phyloP scores from a whole-genome alignment of 2,113 vertebrate genomes.

The Chaenocephalus aceratus region DNA sequence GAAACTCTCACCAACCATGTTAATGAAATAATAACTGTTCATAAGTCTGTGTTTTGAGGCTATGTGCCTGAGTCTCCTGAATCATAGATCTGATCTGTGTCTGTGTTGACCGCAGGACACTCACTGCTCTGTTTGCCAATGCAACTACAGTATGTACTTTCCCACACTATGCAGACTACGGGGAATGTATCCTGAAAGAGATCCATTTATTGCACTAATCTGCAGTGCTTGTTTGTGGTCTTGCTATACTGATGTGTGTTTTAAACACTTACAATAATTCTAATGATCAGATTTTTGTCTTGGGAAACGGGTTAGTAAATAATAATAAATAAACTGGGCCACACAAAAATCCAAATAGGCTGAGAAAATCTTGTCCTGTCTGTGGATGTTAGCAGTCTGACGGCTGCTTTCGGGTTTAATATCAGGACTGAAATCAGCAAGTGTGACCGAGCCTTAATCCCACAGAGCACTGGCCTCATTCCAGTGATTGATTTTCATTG shows the following conservation, averaged over 20 bases:
- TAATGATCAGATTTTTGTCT: conserved; percentile 11
- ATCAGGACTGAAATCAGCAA: conserved; percentile 51
- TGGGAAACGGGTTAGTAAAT: neutral
- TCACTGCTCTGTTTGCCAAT: conserved; percentile 30
- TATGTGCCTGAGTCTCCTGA: neutral
- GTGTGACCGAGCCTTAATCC: conserved; percentile 62
- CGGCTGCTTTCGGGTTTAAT: conserved; percentile 29
- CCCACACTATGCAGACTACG: neutral
- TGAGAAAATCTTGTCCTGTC: neutral
- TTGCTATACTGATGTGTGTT: neutral
- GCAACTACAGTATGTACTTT: conserved; percentile 20
- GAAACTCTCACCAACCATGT: neutral
- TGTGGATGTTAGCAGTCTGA: neutral
- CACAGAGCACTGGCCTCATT: conserved; percentile 68
- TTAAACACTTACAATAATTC: neutral
- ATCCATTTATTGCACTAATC: conserved; percentile 22
- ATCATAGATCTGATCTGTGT: conserved; percentile 12
- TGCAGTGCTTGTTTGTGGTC: conserved; percentile 24
- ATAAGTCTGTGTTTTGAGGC: neutral
- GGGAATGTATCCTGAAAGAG: neutral
- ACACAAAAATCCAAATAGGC: conserved; percentile 4
- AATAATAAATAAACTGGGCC: neutral
- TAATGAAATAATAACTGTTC: conserved; percentile 5
- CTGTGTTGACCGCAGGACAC: conserved; percentile 12
- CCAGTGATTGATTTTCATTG: conserved; percentile 76